phyloP scores from a whole-genome alignment of 1,140 invertebrate species.

The Pseudomyrmex pallidus region DNA sequence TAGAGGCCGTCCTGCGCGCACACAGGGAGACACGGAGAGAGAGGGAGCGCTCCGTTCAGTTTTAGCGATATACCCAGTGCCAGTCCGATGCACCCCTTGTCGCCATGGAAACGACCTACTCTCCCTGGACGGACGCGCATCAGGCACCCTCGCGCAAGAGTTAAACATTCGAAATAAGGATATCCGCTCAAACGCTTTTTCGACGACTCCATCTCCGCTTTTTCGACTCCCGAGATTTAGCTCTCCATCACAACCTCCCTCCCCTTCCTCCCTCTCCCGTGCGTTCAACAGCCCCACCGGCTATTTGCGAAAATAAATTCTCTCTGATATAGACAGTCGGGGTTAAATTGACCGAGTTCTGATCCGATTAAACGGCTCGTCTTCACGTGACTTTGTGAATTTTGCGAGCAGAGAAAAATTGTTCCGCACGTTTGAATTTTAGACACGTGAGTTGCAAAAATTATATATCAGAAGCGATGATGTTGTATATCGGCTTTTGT shows the following conservation, averaged over 20 bases:
- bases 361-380: no score
- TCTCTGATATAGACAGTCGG: no score
- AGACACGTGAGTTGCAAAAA: no score
- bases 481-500: background rate
- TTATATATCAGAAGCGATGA: no score
- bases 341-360: no score
- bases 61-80: constrained; percentile 78
- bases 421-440: no score
- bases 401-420: no score
- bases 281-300: no score
- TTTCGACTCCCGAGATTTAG: constrained; percentile 35
- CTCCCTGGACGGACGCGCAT: constrained; percentile 83
- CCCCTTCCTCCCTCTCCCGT: no score
- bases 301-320: no score
- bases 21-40: constrained; percentile 36
- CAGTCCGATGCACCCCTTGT: constrained; percentile 81
- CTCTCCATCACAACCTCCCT: background rate
- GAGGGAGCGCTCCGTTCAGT: constrained; percentile 70
- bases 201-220: constrained; percentile 3
- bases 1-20: constrained; percentile 50
- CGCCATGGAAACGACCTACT: constrained; percentile 85
- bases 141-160: constrained; percentile 70
- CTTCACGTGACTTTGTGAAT: no score
- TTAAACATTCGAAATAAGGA: constrained; percentile 79
- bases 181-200: constrained; percentile 56